A percentile compares a stretch with the other conserved stretches of the same genome.
These are phyloP conservation scores for Heterotilapia buettikoferi DNA, from an alignment of 2,113 vertebrate species.

Conservation along the genomic window DNA sequence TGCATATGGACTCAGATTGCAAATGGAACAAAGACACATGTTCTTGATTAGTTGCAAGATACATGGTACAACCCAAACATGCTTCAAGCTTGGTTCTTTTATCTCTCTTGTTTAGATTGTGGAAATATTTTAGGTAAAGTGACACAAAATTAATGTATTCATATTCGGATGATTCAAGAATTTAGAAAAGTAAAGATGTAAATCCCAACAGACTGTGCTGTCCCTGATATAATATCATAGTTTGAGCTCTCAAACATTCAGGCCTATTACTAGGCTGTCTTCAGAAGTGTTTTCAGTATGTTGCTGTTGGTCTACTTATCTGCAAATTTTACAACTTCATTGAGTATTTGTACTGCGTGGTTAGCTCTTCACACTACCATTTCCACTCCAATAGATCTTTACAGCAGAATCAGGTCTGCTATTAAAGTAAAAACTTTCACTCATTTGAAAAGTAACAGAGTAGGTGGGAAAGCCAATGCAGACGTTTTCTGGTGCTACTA, in stretches of 20 bases:
- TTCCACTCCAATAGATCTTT: not conserved
- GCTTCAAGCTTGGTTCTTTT: not conserved
- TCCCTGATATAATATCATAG: not conserved
- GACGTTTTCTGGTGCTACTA: not conserved
- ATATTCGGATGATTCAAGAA: not conserved
- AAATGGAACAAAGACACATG: not conserved
- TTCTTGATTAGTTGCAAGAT: constrained; percentile 20
- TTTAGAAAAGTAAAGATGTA: not conserved
- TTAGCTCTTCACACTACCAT: not conserved
- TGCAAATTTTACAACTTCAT: not conserved
- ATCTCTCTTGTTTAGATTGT: not conserved
- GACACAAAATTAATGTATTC: not conserved
- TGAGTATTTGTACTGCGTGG: not conserved
- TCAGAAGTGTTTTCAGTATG: not conserved
- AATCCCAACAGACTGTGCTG: not conserved
- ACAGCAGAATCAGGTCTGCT: not conserved
- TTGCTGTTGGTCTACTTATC: not conserved
- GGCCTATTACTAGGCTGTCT: not conserved
- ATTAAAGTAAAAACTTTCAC: not conserved
- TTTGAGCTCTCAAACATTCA: not conserved
- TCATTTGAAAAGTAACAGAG: not conserved
- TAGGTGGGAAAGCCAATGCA: not conserved
- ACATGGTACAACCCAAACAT: not conserved
- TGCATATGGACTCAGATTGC: not conserved
- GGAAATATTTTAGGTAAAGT: not conserved